Evolutionary conservation across 2,888 invertebrate genomes (phyloP).

Genomic region (Eupithecia abbreviata): DNA sequence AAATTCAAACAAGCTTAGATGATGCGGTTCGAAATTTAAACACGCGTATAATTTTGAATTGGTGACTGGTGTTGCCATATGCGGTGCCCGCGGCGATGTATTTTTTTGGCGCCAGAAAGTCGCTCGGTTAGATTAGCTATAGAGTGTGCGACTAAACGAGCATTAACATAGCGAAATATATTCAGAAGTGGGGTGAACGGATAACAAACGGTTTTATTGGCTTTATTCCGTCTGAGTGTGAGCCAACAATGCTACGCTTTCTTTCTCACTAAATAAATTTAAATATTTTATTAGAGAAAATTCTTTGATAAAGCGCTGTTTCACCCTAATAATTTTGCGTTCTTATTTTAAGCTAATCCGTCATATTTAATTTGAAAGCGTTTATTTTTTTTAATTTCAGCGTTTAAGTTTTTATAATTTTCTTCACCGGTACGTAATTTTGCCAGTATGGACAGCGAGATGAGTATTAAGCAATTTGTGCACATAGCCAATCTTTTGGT

Average conservation of each 20-base stretch:
- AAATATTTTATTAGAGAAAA: slow-evolving; percentile 51
- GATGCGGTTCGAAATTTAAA: slow-evolving; percentile 71
- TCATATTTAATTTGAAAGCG: slow-evolving; percentile 31
- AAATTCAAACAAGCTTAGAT: slow-evolving; percentile 64
- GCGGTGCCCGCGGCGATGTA: slow-evolving; percentile 68
- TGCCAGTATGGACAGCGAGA: not conserved
- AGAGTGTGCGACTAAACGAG: slow-evolving; percentile 56
- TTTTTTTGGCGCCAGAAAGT: slow-evolving; percentile 67
- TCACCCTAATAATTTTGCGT: slow-evolving; percentile 28
- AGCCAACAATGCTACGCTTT: slow-evolving; percentile 60
- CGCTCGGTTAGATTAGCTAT: slow-evolving; percentile 49
- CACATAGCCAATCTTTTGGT: not conserved
- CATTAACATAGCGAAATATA: slow-evolving; percentile 66
- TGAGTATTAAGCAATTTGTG: not conserved
- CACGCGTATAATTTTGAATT: slow-evolving; percentile 74
- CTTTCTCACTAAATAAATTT: slow-evolving; percentile 57
- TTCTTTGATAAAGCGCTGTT: slow-evolving; percentile 37
- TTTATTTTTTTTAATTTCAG: slow-evolving; percentile 23
- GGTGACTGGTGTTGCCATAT: slow-evolving; percentile 70
- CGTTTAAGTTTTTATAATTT: slow-evolving; percentile 21
- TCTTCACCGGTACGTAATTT: not conserved
- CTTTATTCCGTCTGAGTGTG: slow-evolving; percentile 58
- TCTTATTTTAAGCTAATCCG: slow-evolving; percentile 30
- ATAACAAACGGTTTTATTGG: slow-evolving; percentile 77
- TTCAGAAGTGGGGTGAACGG: slow-evolving; percentile 67